Percentiles rank a stretch among this genome's conserved stretches.
Evolutionary conservation across 1,140 invertebrate species (phyloP).

Genomic region (Scylla paramamosain): DNA sequence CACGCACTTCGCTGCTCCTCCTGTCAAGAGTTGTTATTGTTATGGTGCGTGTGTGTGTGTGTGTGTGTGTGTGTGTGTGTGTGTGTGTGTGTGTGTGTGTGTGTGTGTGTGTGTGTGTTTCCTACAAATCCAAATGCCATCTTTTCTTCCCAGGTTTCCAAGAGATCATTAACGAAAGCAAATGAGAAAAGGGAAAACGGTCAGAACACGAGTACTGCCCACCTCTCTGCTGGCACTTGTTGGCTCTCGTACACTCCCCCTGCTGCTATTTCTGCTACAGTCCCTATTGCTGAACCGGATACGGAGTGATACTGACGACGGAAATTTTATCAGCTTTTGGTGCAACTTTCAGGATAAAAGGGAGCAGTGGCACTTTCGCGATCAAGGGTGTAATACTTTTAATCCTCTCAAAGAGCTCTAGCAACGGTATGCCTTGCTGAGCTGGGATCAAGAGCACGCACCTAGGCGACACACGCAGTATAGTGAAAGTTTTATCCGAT

Average conservation of each 20-base stretch:
- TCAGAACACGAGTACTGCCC: too few relatives aligned
- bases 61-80: slow-evolving; percentile 11
- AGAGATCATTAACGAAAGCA: too few relatives aligned
- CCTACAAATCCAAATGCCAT: too few relatives aligned
- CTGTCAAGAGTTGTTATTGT: not conserved
- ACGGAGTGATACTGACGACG: not conserved
- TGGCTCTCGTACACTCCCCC: too few relatives aligned
- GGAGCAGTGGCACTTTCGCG: not conserved
- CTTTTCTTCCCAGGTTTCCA: too few relatives aligned
- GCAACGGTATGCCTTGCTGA: not conserved
- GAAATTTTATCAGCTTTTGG: not conserved
- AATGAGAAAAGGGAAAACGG: too few relatives aligned
- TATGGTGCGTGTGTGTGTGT: slow-evolving; percentile 1
- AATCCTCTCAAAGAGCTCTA: not conserved
- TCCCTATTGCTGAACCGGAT: too few relatives aligned
- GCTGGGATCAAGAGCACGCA: not conserved
- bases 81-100: not conserved
- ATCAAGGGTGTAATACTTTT: not conserved
- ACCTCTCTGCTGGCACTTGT: too few relatives aligned
- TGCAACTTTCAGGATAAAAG: not conserved
- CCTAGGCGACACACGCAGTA: not conserved
- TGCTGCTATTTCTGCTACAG: too few relatives aligned
- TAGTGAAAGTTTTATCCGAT: too few relatives aligned
- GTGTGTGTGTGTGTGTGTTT: too few relatives aligned
- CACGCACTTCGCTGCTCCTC: not conserved